A percentile compares a stretch with the other conserved stretches of the same genome.
Conservation (phyloP, 2,888 invertebrate genomes). For the Athalia cordata region DNA sequence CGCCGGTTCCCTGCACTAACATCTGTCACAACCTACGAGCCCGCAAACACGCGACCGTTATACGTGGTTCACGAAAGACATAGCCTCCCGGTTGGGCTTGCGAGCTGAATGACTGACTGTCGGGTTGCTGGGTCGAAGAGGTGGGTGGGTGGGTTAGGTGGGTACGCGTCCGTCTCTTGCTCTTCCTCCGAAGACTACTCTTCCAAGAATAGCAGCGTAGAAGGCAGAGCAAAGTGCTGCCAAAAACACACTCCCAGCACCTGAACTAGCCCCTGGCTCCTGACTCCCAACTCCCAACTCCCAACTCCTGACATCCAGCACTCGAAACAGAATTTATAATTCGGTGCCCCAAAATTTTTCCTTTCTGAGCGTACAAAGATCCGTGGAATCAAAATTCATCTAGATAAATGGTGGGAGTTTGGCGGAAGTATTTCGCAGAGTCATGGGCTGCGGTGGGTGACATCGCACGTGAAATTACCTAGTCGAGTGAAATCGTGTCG, state of each 20-base stretch:
- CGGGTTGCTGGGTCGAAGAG: slow-evolving; percentile 32
- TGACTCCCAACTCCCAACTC: neutral
- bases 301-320: neutral
- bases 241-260: slow-evolving; percentile 67
- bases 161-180: slow-evolving; percentile 47
- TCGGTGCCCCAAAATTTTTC: no score
- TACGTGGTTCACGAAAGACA: slow-evolving; percentile 61
- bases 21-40: slow-evolving; percentile 38
- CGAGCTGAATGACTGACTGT: slow-evolving; percentile 41
- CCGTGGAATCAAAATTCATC: no score
- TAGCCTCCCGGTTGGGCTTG: slow-evolving; percentile 68
- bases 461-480: neutral
- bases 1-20: slow-evolving; percentile 18
- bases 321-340: no score
- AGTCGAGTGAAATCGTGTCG: neutral
- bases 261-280: neutral
- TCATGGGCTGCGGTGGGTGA: no score
- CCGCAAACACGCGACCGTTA: slow-evolving; percentile 36
- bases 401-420: no score
- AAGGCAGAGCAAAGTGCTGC: slow-evolving; percentile 70
- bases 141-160: slow-evolving; percentile 1
- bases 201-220: slow-evolving; percentile 66
- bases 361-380: no score
- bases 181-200: slow-evolving; percentile 51
- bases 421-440: no score